A percentile compares a stretch with the other conserved stretches of the same genome.
Conservation (phyloP, 2,888 invertebrate genomes). For the Coenonympha glycerion region DNA sequence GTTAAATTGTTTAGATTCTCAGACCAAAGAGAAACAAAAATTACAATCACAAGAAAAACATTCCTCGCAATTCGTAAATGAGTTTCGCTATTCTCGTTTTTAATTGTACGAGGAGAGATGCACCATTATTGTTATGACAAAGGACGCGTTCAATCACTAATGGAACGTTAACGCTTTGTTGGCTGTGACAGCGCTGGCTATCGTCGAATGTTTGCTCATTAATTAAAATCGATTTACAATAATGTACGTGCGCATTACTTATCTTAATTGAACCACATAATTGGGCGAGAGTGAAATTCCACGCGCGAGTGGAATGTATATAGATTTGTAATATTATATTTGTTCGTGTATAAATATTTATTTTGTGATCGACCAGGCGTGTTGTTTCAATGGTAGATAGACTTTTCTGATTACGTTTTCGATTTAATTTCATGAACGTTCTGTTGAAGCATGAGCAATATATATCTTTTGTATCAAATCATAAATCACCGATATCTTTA, state of each 20-base stretch:
- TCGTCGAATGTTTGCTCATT: background rate
- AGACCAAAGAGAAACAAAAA: too few relatives aligned
- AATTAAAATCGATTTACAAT: background rate
- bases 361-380: background rate
- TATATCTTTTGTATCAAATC: background rate
- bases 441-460: background rate
- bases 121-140: background rate
- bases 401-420: background rate
- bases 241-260: conserved; percentile 9
- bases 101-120: background rate
- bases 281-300: background rate
- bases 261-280: conserved; percentile 14
- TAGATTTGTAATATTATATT: conserved; percentile 3
- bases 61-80: too few relatives aligned
- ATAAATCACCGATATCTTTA: background rate
- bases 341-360: background rate
- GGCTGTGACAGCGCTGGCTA: background rate
- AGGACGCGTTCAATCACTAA: background rate
- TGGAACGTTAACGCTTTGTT: background rate
- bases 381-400: background rate
- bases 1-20: background rate
- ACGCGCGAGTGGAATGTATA: background rate
- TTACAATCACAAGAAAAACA: too few relatives aligned
- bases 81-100: too few relatives aligned
- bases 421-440: background rate